Percentiles rank a stretch among this genome's conserved stretches.
Conservation (phyloP, 1,140 invertebrate species). For the Charaxes varanes region DNA sequence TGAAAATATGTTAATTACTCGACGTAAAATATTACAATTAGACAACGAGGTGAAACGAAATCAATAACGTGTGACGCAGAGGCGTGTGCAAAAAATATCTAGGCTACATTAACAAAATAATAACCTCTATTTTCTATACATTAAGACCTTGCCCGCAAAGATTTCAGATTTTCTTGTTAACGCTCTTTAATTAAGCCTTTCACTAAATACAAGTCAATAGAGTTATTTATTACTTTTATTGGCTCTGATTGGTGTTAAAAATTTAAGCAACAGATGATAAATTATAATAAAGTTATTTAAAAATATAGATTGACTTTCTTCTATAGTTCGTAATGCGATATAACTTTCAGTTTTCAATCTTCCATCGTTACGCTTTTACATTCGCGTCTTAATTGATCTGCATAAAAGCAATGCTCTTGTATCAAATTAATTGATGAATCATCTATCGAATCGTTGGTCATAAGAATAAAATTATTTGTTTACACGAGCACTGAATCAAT, state of each 20-base stretch:
- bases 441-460: too few relatives aligned
- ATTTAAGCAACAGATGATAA: slow-evolving; percentile 11
- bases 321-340: slow-evolving; percentile 4
- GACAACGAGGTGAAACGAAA: not conserved
- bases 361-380: not conserved
- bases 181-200: slow-evolving; percentile 18
- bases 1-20: not conserved
- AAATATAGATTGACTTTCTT: slow-evolving; percentile 16
- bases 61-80: not conserved
- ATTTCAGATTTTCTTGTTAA: slow-evolving; percentile 2
- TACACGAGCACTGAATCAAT: too few relatives aligned
- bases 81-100: not conserved
- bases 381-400: too few relatives aligned
- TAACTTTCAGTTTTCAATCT: slow-evolving; percentile 7
- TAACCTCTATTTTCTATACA: not conserved
- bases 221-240: slow-evolving; percentile 18
- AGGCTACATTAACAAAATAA: not conserved
- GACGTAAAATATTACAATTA: not conserved
- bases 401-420: too few relatives aligned
- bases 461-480: too few relatives aligned
- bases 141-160: not conserved
- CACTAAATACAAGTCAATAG: slow-evolving; percentile 13
- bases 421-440: too few relatives aligned
- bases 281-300: slow-evolving; percentile 13
- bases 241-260: slow-evolving; percentile 12